Base-by-base conservation (phyloP, 2,888 invertebrate genomes). In the Eupsilia transversa region DNA sequence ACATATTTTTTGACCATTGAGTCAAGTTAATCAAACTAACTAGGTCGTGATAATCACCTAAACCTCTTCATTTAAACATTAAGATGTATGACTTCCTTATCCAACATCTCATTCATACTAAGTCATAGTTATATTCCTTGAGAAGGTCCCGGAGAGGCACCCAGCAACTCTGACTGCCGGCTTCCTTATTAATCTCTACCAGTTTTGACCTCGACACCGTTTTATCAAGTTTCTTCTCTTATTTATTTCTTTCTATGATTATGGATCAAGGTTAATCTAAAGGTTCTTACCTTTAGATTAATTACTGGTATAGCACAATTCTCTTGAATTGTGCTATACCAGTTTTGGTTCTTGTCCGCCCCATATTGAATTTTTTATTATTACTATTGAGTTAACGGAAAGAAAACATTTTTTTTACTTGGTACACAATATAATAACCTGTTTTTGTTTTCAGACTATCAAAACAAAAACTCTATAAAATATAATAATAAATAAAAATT, bases 131-230 rank as follows among this genome's bases (percentile, higher is more conserved):
- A 35, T 54, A 33, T 61, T 64, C 56, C 74, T 52, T 33, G 14
- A 79, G 23, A 41, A 41, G 35, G 12, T 14, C 14, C n/a, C 43
- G 57, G 56, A 57, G 30, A 67, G 30, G 30, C 43, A 64, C 60
- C 78, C 78, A 54, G 70, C n/a, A 54, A 6, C 30, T 1, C 30
- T 41, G 46, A 17, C 27, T n/a, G n/a, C 38, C 38, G 7, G 46
- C 27, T 67, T 41, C 52, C 33, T 74, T 74, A 80, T 59, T 68
- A 59, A 79, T 80, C 57, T 59, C 43, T 41, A n/a, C 12, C 49
- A 61, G 71, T 49, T 56, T 41, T 56, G 46, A 78, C 79, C 61
- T 23, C 9, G 2, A 41, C 27, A n/a, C 20, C n/a, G 23, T 33
- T 33, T 41, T 4, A n/a, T n/a, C 33, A 30, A 57, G 77, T 57